Conservation (phyloP, 2,113 vertebrate genomes). For the Eubucco bourcierii region DNA sequence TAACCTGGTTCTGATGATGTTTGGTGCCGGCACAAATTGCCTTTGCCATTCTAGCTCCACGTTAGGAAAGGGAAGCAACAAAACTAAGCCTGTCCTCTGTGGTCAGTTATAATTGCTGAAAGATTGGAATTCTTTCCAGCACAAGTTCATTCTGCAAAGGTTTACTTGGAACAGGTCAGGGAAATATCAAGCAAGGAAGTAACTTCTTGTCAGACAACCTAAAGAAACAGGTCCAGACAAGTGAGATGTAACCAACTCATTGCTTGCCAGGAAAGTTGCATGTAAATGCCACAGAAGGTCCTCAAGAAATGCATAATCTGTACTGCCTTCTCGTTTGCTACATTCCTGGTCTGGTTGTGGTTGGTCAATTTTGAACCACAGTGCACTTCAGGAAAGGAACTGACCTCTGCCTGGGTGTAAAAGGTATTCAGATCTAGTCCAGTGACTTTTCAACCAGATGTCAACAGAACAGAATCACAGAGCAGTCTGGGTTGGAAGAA, state of each 20-base stretch:
- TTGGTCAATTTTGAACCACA: neutral
- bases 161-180: conserved; percentile 36
- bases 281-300: neutral
- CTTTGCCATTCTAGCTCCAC: neutral
- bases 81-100: conserved; percentile 9
- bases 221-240: conserved; percentile 25
- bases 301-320: neutral
- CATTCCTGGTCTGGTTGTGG: neutral
- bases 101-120: conserved; percentile 1
- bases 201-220: conserved; percentile 27
- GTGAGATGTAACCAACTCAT: neutral
- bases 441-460: neutral
- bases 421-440: neutral
- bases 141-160: neutral
- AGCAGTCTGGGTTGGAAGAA: neutral
- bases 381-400: neutral
- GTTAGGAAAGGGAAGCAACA: conserved; percentile 4
- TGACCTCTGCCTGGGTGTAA: neutral
- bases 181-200: conserved; percentile 45
- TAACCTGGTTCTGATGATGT: neutral
- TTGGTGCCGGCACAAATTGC: neutral
- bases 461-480: neutral
- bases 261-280: conserved; percentile 16
- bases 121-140: conserved; percentile 23
- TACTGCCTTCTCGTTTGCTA: neutral